Evolutionary conservation across 2,888 invertebrate species (phyloP).

Genomic region (Mythimna albipuncta): DNA sequence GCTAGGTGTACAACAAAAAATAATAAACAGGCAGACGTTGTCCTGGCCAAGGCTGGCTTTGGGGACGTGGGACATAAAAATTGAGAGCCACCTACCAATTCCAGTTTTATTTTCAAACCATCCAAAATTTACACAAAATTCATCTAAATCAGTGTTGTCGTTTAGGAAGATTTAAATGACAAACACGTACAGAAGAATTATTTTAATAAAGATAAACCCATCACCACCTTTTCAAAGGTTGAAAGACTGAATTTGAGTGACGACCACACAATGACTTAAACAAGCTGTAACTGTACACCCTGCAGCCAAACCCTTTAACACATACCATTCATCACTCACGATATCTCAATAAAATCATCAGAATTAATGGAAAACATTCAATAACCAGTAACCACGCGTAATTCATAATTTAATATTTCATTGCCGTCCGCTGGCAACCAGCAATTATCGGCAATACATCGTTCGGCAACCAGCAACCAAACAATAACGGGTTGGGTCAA

Average conservation of each 20-base stretch:
- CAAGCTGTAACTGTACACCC: slow-evolving; percentile 16
- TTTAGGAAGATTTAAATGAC: too few species aligned
- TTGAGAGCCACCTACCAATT: too few species aligned
- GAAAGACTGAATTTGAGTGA: not conserved
- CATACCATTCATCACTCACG: slow-evolving; percentile 31
- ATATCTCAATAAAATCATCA: slow-evolving; percentile 52
- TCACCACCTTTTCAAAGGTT: not conserved
- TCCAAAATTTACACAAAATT: too few species aligned
- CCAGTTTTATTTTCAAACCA: too few species aligned
- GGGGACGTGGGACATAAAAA: too few species aligned
- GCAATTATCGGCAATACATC: slow-evolving; percentile 75
- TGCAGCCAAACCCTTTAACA: slow-evolving; percentile 2
- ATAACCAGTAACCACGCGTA: slow-evolving; percentile 51
- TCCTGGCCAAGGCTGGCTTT: too few species aligned
- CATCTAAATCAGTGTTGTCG: too few species aligned
- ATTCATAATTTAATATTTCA: slow-evolving; percentile 62
- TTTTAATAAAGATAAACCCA: not conserved
- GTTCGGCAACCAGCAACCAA: slow-evolving; percentile 57
- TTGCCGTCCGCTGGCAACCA: slow-evolving; percentile 58
- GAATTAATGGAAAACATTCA: slow-evolving; percentile 57
- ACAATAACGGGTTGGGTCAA: slow-evolving; percentile 66
- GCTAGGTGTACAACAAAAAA: too few species aligned
- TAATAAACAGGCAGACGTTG: too few species aligned
- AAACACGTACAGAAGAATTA: too few species aligned
- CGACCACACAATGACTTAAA: slow-evolving; percentile 4